Percentiles rank a stretch among this genome's conserved stretches.
phyloP scores from a whole-genome alignment of 2,888 invertebrate species.

The Drosophila macrospina region DNA sequence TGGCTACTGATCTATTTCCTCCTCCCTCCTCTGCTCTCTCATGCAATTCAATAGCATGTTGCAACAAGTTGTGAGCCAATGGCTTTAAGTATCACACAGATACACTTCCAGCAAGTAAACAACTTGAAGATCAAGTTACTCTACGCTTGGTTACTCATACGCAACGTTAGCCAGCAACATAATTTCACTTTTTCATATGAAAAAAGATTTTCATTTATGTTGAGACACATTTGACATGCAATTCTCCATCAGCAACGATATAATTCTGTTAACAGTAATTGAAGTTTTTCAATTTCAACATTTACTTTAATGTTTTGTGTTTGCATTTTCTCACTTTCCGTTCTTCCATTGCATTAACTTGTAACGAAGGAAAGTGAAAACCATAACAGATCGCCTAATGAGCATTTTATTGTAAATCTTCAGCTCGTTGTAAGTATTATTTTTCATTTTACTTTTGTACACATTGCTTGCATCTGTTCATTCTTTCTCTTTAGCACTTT shows the following conservation, averaged over 20 bases:
- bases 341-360: not conserved
- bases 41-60: slow-evolving; percentile 41
- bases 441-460: slow-evolving; percentile 1
- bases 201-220: too few relatives aligned
- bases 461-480: not conserved
- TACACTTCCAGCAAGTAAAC: slow-evolving; percentile 29
- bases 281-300: not conserved
- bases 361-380: not conserved
- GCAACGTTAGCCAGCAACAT: slow-evolving; percentile 52
- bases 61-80: slow-evolving; percentile 63
- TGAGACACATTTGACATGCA: not conserved
- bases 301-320: not conserved
- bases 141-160: slow-evolving; percentile 52
- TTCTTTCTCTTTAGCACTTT: not conserved
- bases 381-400: slow-evolving; percentile 5
- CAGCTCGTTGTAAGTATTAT: not conserved
- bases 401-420: slow-evolving; percentile 13
- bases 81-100: slow-evolving; percentile 8
- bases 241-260: not conserved
- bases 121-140: slow-evolving; percentile 48
- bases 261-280: not conserved
- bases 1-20: not conserved
- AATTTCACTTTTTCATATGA: slow-evolving; percentile 36
- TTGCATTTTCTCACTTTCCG: not conserved
- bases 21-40: not conserved